phyloP scores from a whole-genome alignment of 2,797 vertebrate genomes.

The Mormyrops attenuatus region DNA sequence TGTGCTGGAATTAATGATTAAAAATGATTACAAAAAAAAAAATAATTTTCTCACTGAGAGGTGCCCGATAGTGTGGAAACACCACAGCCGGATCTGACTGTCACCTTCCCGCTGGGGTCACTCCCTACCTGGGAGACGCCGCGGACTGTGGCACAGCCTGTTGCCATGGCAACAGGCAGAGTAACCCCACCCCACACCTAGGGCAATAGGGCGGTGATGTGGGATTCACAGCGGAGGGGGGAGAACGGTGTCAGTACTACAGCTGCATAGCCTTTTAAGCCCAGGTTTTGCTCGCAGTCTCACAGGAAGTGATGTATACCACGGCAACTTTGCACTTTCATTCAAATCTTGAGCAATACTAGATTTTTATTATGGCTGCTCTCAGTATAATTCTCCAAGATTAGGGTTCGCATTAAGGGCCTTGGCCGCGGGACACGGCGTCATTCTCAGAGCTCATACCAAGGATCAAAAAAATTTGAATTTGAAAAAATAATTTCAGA shows the following conservation, averaged over 20 bases:
- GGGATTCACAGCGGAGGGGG: neutral
- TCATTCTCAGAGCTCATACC: neutral
- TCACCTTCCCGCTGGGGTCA: neutral
- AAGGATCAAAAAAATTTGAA: neutral
- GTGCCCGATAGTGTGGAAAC: neutral
- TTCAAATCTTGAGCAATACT: neutral
- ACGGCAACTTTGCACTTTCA: neutral
- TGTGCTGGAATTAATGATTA: neutral
- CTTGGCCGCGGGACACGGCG: neutral
- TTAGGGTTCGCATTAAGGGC: neutral
- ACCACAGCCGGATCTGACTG: neutral
- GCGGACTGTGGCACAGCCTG: neutral
- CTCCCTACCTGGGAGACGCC: neutral
- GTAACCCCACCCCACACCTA: neutral
- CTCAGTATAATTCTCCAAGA: neutral
- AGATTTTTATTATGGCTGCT: neutral
- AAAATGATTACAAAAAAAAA: neutral
- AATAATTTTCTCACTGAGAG: neutral
- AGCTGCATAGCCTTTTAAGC: neutral
- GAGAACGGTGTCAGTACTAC: neutral
- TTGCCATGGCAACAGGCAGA: conserved; percentile 21
- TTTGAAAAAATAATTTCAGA: neutral
- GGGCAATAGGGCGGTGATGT: neutral
- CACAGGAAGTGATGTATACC: neutral
- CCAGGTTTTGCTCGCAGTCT: neutral